Evolutionary conservation across 2,797 vertebrate species (phyloP).

Genomic region (Ciconia nigra): DNA sequence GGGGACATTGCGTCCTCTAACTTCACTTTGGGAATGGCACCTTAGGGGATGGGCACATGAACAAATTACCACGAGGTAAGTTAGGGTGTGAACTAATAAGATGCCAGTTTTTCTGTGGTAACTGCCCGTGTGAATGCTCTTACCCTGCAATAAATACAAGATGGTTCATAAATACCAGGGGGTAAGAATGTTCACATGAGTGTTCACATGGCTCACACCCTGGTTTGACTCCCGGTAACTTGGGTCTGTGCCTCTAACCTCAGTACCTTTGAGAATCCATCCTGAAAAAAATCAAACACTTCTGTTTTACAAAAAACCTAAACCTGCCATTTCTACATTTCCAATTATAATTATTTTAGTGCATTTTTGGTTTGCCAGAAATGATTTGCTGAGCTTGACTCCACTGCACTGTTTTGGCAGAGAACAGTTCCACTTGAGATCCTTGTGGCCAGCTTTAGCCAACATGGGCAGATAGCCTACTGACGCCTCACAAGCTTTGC

Average conservation of each 20-base stretch:
- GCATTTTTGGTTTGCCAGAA: background rate
- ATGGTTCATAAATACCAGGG: slow-evolving; percentile 30
- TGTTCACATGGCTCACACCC: slow-evolving; percentile 49
- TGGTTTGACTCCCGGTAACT: slow-evolving; percentile 27
- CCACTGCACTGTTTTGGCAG: background rate
- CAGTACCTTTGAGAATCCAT: background rate
- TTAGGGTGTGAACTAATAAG: slow-evolving; percentile 56
- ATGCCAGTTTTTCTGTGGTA: slow-evolving; percentile 63
- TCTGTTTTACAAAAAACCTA: background rate
- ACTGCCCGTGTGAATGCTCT: slow-evolving; percentile 53
- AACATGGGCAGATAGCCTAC: background rate
- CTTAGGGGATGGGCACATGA: slow-evolving; percentile 53
- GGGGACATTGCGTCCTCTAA: slow-evolving; percentile 43
- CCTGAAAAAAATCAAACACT: background rate
- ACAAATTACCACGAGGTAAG: slow-evolving; percentile 52
- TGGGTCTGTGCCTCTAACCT: slow-evolving; percentile 21
- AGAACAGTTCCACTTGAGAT: background rate
- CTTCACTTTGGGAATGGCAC: slow-evolving; percentile 44
- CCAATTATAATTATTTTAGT: background rate
- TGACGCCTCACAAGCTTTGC: background rate
- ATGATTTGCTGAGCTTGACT: background rate
- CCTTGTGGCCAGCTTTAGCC: background rate
- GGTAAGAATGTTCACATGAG: background rate
- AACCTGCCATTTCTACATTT: background rate
- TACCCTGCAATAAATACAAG: slow-evolving; percentile 39